Percentiles rank a stretch among this genome's conserved stretches.
Conservation (phyloP, 1,140 invertebrate species). For the Heliconius himera region DNA sequence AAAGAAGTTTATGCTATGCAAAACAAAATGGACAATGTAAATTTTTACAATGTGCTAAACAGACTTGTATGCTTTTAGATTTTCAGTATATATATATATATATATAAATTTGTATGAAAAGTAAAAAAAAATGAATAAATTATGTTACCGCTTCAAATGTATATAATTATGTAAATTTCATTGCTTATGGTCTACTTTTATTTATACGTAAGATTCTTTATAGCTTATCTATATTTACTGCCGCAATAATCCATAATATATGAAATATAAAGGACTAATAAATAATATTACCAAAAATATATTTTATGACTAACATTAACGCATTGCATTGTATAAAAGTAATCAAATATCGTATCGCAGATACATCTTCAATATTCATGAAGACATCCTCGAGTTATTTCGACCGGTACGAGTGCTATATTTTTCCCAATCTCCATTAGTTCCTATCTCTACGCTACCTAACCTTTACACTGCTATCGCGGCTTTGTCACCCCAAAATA, state of each 20-base stretch:
- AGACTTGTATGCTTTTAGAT: no score
- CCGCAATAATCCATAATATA: not conserved
- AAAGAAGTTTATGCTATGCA: no score
- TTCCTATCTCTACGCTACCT: slow-evolving; percentile 72
- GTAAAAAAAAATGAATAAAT: no score
- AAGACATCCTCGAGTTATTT: slow-evolving; percentile 76
- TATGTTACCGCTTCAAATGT: no score
- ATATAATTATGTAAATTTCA: no score
- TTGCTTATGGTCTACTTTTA: not conserved
- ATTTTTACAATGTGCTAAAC: no score
- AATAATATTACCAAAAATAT: slow-evolving; percentile 4
- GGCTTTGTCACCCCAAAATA: slow-evolving; percentile 64
- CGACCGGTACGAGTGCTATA: slow-evolving; percentile 64
- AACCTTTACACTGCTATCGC: slow-evolving; percentile 65
- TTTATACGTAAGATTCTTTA: not conserved
- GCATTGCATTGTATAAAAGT: slow-evolving; percentile 55
- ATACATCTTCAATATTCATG: slow-evolving; percentile 80
- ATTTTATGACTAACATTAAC: slow-evolving; percentile 62
- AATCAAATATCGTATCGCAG: slow-evolving; percentile 73
- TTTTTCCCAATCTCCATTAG: slow-evolving; percentile 82
- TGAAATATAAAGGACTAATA: not conserved
- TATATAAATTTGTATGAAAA: no score
- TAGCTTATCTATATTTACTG: not conserved
- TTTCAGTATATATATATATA: no score
- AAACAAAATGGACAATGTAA: no score